These are phyloP conservation scores for Hirtodrosophila alboralis DNA, from an alignment of 2,888 invertebrate species.

Conservation along the genomic window DNA sequence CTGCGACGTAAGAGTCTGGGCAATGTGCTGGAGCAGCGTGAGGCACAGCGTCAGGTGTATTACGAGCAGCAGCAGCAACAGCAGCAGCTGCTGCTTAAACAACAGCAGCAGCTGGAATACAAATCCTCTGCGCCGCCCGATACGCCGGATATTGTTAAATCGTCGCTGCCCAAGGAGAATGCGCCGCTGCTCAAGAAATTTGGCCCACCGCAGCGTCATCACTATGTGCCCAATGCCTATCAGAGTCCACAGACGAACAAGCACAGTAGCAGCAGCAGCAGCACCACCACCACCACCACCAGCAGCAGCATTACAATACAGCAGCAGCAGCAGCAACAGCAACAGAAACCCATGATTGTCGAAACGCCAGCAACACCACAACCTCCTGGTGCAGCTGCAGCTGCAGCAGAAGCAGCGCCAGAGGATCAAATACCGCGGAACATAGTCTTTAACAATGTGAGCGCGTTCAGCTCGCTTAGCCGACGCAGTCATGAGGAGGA, in stretches of 20 bases:
- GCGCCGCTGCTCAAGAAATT: constrained; percentile 83
- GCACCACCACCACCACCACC: constrained; percentile 28
- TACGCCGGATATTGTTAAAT: constrained; percentile 83
- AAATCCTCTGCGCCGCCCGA: constrained; percentile 82
- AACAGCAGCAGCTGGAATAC: constrained; percentile 57
- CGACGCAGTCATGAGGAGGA: constrained; percentile 62
- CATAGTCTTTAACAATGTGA: constrained; percentile 83
- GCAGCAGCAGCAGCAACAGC: constrained; percentile 36
- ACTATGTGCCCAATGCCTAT: constrained; percentile 83
- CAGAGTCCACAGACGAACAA: constrained; percentile 75
- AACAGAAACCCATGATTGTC: constrained; percentile 75
- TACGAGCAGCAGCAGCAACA: constrained; percentile 49
- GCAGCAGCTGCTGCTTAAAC: no score
- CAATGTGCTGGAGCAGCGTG: constrained; percentile 64
- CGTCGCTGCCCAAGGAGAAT: constrained; percentile 82
- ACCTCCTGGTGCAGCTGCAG: constrained; percentile 7
- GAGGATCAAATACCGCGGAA: constrained; percentile 83
- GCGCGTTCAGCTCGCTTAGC: constrained; percentile 81
- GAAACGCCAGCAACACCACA: constrained; percentile 81
- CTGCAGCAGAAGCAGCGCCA: constrained; percentile 24
- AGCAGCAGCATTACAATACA: constrained; percentile 32
- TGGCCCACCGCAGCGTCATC: constrained; percentile 83
- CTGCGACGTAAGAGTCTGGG: constrained; percentile 81
- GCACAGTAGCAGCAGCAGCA: constrained; percentile 24
- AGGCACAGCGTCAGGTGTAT: constrained; percentile 23